Percentiles rank a stretch among this genome's conserved stretches.
These are phyloP conservation scores for Acanthurus leucopareius DNA, from an alignment of 2,797 vertebrate genomes.

Conservation along the genomic window DNA sequence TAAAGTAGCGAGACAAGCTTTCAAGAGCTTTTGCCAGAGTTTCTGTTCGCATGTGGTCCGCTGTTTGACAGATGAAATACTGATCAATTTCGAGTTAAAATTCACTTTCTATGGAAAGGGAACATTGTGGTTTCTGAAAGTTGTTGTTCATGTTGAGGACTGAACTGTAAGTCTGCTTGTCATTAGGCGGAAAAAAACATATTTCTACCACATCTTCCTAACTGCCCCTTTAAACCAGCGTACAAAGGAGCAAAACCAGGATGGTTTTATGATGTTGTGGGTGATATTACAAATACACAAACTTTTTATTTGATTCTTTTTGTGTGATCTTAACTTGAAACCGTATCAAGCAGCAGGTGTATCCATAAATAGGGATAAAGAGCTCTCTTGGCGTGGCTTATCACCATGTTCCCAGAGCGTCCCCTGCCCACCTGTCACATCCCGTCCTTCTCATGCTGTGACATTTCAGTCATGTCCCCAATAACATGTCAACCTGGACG, in stretches of 20 bases:
- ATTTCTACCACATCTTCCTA: background rate
- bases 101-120: slow-evolving; percentile 56
- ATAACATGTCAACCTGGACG: slow-evolving; percentile 65
- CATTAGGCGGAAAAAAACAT: background rate
- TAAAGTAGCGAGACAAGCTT: slow-evolving; percentile 60
- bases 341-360: slow-evolving; percentile 42
- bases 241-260: background rate
- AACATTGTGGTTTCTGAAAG: slow-evolving; percentile 44
- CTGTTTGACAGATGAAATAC: slow-evolving; percentile 65
- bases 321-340: background rate
- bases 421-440: slow-evolving; percentile 36
- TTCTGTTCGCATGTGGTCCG: slow-evolving; percentile 58
- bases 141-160: slow-evolving; percentile 26
- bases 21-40: slow-evolving; percentile 54
- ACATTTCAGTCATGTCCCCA: slow-evolving; percentile 72
- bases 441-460: slow-evolving; percentile 54
- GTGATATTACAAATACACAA: slow-evolving; percentile 9
- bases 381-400: slow-evolving; percentile 19
- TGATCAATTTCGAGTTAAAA: slow-evolving; percentile 50
- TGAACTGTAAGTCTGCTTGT: slow-evolving; percentile 23
- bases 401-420: slow-evolving; percentile 46
- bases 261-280: background rate
- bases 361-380: slow-evolving; percentile 33
- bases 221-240: slow-evolving; percentile 4
- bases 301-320: background rate